Base-by-base conservation (phyloP, 64 coral and sea anemone species). In the Platygyra sinensis region DNA sequence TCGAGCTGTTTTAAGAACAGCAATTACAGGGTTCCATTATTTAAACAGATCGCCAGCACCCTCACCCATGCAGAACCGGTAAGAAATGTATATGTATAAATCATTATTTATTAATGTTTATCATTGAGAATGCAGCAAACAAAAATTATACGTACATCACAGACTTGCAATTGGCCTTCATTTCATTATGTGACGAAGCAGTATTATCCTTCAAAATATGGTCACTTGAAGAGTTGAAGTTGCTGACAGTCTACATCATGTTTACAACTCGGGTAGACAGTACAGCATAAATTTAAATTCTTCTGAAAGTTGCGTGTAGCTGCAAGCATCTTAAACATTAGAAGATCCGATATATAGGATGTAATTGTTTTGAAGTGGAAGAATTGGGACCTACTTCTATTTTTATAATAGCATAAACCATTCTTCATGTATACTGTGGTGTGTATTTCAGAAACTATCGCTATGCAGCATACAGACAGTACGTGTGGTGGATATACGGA, bases 391-490 rank as follows among this genome's bases (percentile, higher is more conserved):
- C 33, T 36, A 1, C 3, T 36, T 1, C 33, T 36, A 36, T 36
- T 36, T 36, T 36, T 36, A 36, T 64, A 64, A 64, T 64, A 64
- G 16, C 16, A 64, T 18, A 18, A 17, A 18, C 62, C 62, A 64
- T 20, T 64, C 22, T 64, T 2, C 4, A 18, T 24, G 33, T 36
- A 36, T 3, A 36, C 33, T 64, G 2, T 25, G 51, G 46, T 60
- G 9, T 60, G 8, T 27, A 59, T 59, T 88, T 76, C 52, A 76
- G 86, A 88, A 88, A 57, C 86, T 76, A 76, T 28, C 73, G 13
- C 86, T 88, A 76, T 76, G 86, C 86, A 88, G 86, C 86, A 31
- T 57, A 88, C 86, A 88, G 86, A 54, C 86, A 88, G 86, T 76
- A 88, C 20, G 52, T 88, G 18, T 60, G 86, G 86, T 88, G 52